These are phyloP conservation scores for Malacoctenus gilli DNA, from an alignment of 2,797 vertebrate species.

Conservation along the genomic window DNA sequence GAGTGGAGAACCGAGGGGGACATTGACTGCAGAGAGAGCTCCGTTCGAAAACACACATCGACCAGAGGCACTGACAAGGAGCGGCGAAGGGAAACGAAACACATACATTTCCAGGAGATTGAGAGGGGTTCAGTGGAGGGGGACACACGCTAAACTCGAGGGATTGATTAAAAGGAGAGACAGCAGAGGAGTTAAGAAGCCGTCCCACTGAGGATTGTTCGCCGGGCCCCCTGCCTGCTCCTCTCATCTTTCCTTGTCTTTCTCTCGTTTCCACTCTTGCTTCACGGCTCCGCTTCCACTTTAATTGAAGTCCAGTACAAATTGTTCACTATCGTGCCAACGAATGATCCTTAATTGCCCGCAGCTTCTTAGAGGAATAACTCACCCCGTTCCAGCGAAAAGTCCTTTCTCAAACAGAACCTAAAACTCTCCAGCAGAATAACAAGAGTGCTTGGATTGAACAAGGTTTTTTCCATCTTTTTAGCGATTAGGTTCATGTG, in stretches of 20 bases:
- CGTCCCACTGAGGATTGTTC: constrained; percentile 45
- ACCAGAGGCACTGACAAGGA: not conserved
- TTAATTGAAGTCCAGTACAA: constrained; percentile 1
- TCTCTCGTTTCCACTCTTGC: constrained; percentile 5
- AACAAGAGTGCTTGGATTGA: too few species aligned
- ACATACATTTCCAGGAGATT: constrained; percentile 10
- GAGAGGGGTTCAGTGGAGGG: constrained; percentile 14
- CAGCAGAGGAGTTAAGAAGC: constrained; percentile 35
- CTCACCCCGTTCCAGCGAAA: too few species aligned
- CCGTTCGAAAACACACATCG: not conserved
- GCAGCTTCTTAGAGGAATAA: constrained; percentile 5
- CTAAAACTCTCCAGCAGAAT: too few species aligned
- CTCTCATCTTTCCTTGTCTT: constrained; percentile 21
- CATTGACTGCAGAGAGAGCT: too few species aligned
- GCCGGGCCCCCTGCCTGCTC: constrained; percentile 13
- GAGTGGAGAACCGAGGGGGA: too few species aligned
- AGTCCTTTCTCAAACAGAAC: too few species aligned
- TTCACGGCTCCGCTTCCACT: constrained; percentile 26
- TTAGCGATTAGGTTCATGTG: too few species aligned
- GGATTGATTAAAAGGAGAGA: constrained; percentile 49
- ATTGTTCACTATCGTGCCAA: constrained; percentile 17
- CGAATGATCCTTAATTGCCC: not conserved
- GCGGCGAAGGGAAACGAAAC: constrained; percentile 5
- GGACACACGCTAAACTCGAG: constrained; percentile 23
- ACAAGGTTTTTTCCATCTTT: too few species aligned